These are phyloP conservation scores for Dicyrtoma fusca DNA, from an alignment of 2,888 invertebrate genomes.

Conservation along the genomic window DNA sequence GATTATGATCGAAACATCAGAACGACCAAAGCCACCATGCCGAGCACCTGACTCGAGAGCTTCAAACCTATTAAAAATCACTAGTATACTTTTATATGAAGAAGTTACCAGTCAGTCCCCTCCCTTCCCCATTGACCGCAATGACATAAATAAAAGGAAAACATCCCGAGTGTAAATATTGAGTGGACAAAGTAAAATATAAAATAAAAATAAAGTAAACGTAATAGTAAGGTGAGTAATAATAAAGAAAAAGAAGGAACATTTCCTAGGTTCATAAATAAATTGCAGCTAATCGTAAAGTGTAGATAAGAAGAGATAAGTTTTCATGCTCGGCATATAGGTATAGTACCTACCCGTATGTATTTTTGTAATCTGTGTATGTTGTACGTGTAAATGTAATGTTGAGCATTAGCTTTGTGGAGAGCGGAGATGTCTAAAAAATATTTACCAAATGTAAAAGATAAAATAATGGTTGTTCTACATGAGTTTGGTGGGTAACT, in stretches of 20 bases:
- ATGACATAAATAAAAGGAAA: too few species aligned
- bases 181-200: too few species aligned
- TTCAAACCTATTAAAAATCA: too few species aligned
- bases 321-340: not conserved
- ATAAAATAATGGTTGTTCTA: constrained; percentile 28
- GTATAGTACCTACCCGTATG: not conserved
- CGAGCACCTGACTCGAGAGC: too few species aligned
- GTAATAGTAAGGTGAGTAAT: too few species aligned
- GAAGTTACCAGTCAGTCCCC: too few species aligned
- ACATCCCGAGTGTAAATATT: too few species aligned
- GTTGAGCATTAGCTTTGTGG: not conserved
- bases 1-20: too few species aligned
- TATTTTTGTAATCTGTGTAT: not conserved
- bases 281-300: constrained; percentile 34
- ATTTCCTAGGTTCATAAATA: constrained; percentile 26
- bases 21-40: too few species aligned
- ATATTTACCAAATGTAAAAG: constrained; percentile 25
- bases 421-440: not conserved
- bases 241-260: constrained; percentile 14
- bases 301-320: constrained; percentile 21
- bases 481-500: constrained; percentile 35
- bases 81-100: too few species aligned
- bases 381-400: not conserved
- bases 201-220: too few species aligned
- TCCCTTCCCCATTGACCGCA: too few species aligned